phyloP scores from a whole-genome alignment of 2,888 invertebrate species.

The Nomada flava region DNA sequence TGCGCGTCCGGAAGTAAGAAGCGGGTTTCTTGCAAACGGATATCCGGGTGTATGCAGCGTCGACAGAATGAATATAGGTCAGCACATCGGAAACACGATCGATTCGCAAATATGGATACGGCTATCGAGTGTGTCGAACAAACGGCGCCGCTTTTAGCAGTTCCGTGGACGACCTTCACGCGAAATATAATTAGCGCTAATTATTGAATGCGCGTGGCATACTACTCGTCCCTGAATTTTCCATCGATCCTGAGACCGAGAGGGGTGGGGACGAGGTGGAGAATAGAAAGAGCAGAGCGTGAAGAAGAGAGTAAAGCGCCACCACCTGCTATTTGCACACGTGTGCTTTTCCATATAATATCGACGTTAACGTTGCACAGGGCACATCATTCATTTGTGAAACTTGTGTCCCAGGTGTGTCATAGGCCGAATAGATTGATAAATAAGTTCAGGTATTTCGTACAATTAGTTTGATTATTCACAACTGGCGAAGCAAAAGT shows the following conservation, averaged over 20 bases:
- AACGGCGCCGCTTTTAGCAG: slow-evolving; percentile 34
- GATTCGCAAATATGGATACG: slow-evolving; percentile 47
- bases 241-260: slow-evolving; percentile 44
- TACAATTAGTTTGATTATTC: too few species aligned
- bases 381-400: not conserved
- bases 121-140: slow-evolving; percentile 50
- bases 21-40: not conserved
- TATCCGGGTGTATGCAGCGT: slow-evolving; percentile 18
- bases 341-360: slow-evolving; percentile 52
- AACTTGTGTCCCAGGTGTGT: not conserved
- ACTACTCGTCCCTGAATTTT: slow-evolving; percentile 57
- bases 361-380: slow-evolving; percentile 2
- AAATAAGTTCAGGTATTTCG: too few species aligned
- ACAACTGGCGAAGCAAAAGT: too few species aligned
- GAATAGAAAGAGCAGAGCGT: not conserved
- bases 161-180: slow-evolving; percentile 55
- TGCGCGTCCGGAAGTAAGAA: too few species aligned
- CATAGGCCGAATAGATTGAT: too few species aligned
- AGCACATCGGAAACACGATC: slow-evolving; percentile 57
- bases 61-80: slow-evolving; percentile 56
- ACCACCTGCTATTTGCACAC: slow-evolving; percentile 22
- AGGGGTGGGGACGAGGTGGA: not conserved
- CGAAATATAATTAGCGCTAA: slow-evolving; percentile 64
- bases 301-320: not conserved
- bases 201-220: slow-evolving; percentile 56